Evolutionary conservation across 2,888 invertebrate species (phyloP), one percentile per base, ranked within the genome.

Genomic region (Pseudolycoriella hygida): DNA sequence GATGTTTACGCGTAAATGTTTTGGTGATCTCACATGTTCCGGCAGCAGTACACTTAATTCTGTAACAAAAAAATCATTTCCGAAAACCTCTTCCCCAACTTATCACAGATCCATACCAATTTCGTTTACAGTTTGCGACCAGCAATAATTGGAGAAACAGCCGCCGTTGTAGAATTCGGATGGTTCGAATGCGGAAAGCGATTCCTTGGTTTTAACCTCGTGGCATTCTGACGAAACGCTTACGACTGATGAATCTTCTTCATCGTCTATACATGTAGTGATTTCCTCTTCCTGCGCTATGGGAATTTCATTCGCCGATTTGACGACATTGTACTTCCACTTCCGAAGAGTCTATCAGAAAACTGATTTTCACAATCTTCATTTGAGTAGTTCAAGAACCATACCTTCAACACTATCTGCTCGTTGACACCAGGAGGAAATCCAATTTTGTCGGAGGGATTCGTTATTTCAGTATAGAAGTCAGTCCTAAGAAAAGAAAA

Each of bases 111-210:
- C 5, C 17, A 37, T 37, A 45, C 45, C 82, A 42, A 89, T 56
- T 56, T 92, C 92, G 51, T 66, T 71, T 34, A 89, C 80, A 43
- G 75, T 80, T 62, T 92, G 92, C 1, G 87, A 79, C 92, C 92
- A 92, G 37, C 75, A 72, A 61, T 89, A 90, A 37, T 71, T 72
- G 0, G 84, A 80, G 55, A 76, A 73, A 2, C 70, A 66, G 2
- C 85, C 82, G 12, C 92, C 92, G 64, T 92, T 92, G 55, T 86
- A 86, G 32, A 71, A 66, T 50, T 76, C 75, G 52, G 67, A 52
- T 17, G 53, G 45, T 18, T 54, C 47, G 45, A 60, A 59, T 34
- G 5, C n/a, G 4, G 15, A 4, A 5, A 4, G 34, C 4, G 12
- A 14, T 12, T 34, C 34, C 3, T 14, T 12, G 5, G 5, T 34